Evolutionary conservation across 1,140 invertebrate genomes (phyloP), one percentile per base, ranked within the genome.

Genomic region (Zaprionus nigranus): DNA sequence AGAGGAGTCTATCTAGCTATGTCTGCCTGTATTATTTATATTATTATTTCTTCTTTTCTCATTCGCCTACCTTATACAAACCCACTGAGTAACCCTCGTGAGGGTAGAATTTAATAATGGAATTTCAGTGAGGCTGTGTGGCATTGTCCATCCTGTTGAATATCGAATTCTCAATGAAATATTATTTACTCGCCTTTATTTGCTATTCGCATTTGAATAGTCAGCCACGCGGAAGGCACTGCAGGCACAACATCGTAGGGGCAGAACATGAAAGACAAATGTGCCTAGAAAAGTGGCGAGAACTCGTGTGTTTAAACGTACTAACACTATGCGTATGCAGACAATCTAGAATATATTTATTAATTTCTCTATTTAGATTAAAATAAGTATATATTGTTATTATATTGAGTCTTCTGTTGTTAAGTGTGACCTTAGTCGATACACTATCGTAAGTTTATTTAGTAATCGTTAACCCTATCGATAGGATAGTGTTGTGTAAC

Each of bases 151-250:
- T 58, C 60, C 62, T 49, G 20, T 49, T 56, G 38, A 38, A 43
- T 54, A 40, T 22, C 38, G 38, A 70, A 53, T 22, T 61, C 64
- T 78, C 61, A 81, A 85, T 85, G 82, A 81, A 72, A 68, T 58
- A 49, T 61, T 84, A 54, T 84, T 84, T 84, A 57, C 82, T 40
- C 36, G 62, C 78, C 66, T 51, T 30, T 84, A 46, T 84, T 84
- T 84, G 82, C 78, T 36, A 43, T 85, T 78, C 56, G 69, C 69
- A 81, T 84, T 78, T 81, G 51, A 64, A 68, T 26, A 60, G 64
- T 62, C 53, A 78, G 46, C 66, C 78, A 85, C 56, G 82, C 82
- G 82, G 82, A 85, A 81, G 82, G 71, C 53, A 51, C 38, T 34
- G 38, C 74, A 61, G 40, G 22, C 56, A 34, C 51, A 30, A 13